These are phyloP conservation scores for Bradynema listronoti DNA, from an alignment of 1,140 invertebrate genomes.

Conservation along the genomic window DNA sequence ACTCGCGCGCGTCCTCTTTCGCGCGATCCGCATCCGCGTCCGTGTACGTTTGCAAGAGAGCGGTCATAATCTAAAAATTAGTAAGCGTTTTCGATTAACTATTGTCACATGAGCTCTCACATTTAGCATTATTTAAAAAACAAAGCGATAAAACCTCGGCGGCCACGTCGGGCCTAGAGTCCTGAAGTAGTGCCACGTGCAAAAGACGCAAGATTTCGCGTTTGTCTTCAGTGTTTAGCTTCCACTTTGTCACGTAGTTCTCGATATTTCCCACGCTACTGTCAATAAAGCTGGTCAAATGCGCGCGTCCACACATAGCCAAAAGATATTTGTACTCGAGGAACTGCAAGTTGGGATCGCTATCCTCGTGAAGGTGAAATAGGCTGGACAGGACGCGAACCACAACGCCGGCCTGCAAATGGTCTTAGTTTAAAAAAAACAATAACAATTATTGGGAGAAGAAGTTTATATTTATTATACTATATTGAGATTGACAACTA, in stretches of 20 bases:
- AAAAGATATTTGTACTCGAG: constrained; percentile 29
- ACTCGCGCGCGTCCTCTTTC: constrained; percentile 48
- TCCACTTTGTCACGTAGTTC: constrained; percentile 23
- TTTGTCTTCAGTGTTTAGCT: constrained; percentile 24
- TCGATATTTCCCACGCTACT: constrained; percentile 29
- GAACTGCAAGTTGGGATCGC: constrained; percentile 26
- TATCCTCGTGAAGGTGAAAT: constrained; percentile 32
- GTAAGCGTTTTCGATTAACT: too few relatives aligned
- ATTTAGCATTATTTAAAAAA: constrained; percentile 31
- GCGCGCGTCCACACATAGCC: constrained; percentile 24
- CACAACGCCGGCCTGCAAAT: constrained; percentile 36
- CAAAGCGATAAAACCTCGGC: constrained; percentile 36
- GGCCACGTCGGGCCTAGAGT: constrained; percentile 35
- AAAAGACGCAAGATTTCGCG: constrained; percentile 37
- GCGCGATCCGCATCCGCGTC: constrained; percentile 42
- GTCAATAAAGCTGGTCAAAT: constrained; percentile 29
- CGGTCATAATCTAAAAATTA: constrained; percentile 51
- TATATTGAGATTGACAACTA: too few relatives aligned
- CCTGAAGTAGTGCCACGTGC: constrained; percentile 26
- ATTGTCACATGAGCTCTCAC: too few relatives aligned
- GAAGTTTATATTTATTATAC: background rate
- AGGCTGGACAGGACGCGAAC: constrained; percentile 43
- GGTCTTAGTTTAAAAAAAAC: background rate
- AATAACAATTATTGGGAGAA: background rate
- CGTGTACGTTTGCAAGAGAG: constrained; percentile 46